phyloP scores from a whole-genome alignment of 2,113 vertebrate genomes.

The Micronycteris hirsuta region DNA sequence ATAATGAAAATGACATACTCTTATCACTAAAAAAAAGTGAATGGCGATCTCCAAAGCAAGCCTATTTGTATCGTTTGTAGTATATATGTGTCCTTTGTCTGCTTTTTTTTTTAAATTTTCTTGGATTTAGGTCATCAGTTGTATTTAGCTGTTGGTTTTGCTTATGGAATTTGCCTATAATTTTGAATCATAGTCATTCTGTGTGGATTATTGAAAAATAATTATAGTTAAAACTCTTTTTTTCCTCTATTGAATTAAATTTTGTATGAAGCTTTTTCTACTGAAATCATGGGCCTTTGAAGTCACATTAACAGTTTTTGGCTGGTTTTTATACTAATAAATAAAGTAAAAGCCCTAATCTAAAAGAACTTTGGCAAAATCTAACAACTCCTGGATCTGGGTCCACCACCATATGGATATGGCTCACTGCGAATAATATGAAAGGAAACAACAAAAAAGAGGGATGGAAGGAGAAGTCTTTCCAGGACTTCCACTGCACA shows the following conservation, averaged over 20 bases:
- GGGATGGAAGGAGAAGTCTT: neutral
- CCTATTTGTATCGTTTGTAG: neutral
- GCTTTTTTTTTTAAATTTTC: neutral
- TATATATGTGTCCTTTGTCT: neutral
- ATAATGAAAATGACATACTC: neutral
- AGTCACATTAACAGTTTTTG: neutral
- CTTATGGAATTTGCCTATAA: neutral
- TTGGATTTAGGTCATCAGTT: neutral
- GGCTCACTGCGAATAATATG: neutral
- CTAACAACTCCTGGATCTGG: neutral
- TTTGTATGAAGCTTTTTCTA: neutral
- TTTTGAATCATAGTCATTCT: neutral
- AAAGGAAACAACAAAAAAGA: conserved; percentile 42
- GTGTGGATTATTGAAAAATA: neutral
- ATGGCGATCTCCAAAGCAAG: neutral
- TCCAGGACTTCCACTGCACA: conserved; percentile 25
- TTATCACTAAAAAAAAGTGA: neutral
- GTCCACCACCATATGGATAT: conserved; percentile 3
- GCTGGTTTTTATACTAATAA: neutral
- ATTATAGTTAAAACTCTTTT: neutral
- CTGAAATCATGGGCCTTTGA: neutral
- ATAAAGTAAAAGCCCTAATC: neutral
- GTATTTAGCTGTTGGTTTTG: neutral
- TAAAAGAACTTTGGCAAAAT: conserved; percentile 38
- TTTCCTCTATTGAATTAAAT: neutral